These are phyloP conservation scores for Leuciscus idus DNA, from an alignment of 2,113 vertebrate genomes.

Conservation along the genomic window DNA sequence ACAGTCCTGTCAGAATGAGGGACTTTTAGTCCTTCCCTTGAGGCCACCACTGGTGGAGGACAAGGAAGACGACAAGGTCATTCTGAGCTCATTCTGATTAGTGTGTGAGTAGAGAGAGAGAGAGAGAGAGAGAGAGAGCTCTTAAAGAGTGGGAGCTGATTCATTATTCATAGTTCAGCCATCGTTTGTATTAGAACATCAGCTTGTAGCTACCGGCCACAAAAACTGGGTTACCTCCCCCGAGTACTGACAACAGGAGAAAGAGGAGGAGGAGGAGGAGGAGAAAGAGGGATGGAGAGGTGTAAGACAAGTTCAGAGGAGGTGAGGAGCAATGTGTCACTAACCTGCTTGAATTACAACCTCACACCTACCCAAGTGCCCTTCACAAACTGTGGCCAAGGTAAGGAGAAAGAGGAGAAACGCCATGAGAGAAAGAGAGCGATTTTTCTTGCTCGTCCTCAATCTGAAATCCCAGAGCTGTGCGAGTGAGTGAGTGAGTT, in stretches of 20 bases:
- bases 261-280: conserved; percentile 41
- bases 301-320: conserved; percentile 18
- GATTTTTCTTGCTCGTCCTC: conserved; percentile 42
- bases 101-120: conserved; percentile 19
- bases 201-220: conserved; percentile 69
- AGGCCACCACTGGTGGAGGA: conserved; percentile 28
- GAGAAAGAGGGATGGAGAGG: conserved; percentile 17
- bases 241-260: conserved; percentile 61
- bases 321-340: conserved; percentile 21
- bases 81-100: conserved; percentile 38
- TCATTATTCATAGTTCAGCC: conserved; percentile 76
- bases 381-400: conserved; percentile 40
- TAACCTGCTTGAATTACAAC: conserved; percentile 17
- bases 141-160: conserved; percentile 55
- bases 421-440: neutral
- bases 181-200: conserved; percentile 61
- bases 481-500: conserved; percentile 32
- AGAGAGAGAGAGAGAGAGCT: conserved; percentile 5
- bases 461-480: conserved; percentile 36
- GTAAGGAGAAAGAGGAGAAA: conserved; percentile 7
- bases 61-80: conserved; percentile 37
- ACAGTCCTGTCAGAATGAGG: conserved; percentile 40
- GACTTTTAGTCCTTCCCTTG: conserved; percentile 38
- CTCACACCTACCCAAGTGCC: conserved; percentile 14
- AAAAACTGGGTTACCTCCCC: conserved; percentile 81